Percentiles rank a stretch among this genome's conserved stretches.
These are phyloP conservation scores for Poicephalus meyeri DNA, from an alignment of 2,113 vertebrate species.

Conservation along the genomic window DNA sequence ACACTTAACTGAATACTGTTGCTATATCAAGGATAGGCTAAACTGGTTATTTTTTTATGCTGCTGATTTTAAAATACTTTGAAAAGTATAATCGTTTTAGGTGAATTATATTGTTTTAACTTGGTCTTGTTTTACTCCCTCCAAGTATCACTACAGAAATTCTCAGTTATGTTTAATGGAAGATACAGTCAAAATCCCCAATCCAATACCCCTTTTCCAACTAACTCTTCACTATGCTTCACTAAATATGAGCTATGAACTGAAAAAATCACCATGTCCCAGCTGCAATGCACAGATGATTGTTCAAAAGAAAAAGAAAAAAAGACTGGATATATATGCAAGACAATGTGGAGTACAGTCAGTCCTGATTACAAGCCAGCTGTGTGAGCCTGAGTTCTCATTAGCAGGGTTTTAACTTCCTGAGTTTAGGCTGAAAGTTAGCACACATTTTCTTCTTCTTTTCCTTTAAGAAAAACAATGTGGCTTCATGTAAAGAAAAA, in stretches of 20 bases:
- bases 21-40: neutral
- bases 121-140: neutral
- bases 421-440: neutral
- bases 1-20: neutral
- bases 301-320: neutral
- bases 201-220: neutral
- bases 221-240: neutral
- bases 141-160: neutral
- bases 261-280: neutral
- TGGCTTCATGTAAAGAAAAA: neutral
- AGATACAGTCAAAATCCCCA: neutral
- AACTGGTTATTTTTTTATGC: neutral
- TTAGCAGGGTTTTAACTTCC: neutral
- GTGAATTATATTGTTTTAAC: neutral
- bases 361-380: neutral
- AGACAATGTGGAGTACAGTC: slow-evolving; percentile 10
- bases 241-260: neutral
- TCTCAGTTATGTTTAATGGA: neutral
- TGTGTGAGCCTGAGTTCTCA: neutral
- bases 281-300: neutral
- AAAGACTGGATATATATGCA: neutral
- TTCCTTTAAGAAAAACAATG: neutral
- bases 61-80: neutral
- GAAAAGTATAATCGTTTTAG: neutral
- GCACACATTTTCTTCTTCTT: neutral